phyloP scores from a whole-genome alignment of 2,113 vertebrate species.

The Ictidomys tridecemlineatus region DNA sequence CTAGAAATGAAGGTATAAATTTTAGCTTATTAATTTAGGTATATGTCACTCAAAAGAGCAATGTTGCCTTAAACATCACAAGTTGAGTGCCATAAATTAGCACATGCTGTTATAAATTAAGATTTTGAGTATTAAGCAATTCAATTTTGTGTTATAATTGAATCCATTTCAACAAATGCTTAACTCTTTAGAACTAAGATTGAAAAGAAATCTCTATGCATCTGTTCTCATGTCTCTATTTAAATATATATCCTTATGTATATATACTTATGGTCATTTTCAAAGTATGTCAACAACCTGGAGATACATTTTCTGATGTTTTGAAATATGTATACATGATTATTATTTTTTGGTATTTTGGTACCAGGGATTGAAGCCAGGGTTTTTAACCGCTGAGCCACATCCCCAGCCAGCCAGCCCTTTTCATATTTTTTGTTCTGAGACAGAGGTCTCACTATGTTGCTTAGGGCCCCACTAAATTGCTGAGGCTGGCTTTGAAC shows the following conservation, averaged over 20 bases:
- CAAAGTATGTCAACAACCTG: neutral
- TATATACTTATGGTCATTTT: neutral
- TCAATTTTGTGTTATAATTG: conserved; percentile 82
- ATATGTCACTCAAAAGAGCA: conserved; percentile 81
- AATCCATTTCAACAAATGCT: conserved; percentile 81
- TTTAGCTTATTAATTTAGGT: conserved; percentile 83
- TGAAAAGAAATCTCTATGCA: conserved; percentile 71
- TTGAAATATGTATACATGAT: neutral
- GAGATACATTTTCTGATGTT: neutral
- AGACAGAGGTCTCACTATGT: too few species aligned
- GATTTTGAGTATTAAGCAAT: conserved; percentile 83
- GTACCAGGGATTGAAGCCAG: too few species aligned
- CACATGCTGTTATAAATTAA: conserved; percentile 82
- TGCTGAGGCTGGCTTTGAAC: too few species aligned
- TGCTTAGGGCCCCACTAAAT: too few species aligned
- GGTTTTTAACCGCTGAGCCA: too few species aligned
- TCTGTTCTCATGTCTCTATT: neutral
- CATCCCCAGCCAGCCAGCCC: too few species aligned
- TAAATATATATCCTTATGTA: neutral
- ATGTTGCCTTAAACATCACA: conserved; percentile 83
- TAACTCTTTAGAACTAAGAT: conserved; percentile 77
- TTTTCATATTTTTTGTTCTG: too few species aligned
- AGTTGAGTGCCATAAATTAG: conserved; percentile 84
- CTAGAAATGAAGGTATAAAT: conserved; percentile 78
- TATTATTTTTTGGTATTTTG: too few species aligned